Percentiles rank a stretch among this genome's conserved stretches.
These are phyloP conservation scores for Prunella fulvescens DNA, from an alignment of 2,113 vertebrate species.

Conservation along the genomic window DNA sequence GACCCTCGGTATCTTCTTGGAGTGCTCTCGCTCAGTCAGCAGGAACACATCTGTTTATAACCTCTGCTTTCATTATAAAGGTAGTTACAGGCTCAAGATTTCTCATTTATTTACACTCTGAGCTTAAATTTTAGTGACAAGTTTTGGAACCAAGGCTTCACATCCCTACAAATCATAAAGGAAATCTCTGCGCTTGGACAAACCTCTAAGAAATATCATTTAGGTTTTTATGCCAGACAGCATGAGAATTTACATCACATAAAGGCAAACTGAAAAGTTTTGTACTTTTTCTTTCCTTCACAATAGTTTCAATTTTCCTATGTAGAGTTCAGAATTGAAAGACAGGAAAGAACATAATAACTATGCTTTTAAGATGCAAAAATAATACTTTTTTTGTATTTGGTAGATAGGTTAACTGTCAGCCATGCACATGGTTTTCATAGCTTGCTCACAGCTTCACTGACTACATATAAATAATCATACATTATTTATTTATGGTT, in stretches of 20 bases:
- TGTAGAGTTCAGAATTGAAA: background rate
- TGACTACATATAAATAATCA: background rate
- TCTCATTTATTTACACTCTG: background rate
- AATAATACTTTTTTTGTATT: background rate
- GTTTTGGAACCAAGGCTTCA: background rate
- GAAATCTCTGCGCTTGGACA: background rate
- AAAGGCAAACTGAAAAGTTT: background rate
- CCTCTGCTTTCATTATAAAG: background rate
- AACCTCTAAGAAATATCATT: background rate
- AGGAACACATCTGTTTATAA: background rate
- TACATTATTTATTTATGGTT: background rate
- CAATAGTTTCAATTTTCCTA: background rate
- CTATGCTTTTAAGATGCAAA: background rate
- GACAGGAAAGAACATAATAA: background rate
- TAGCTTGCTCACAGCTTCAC: background rate
- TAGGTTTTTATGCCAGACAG: background rate
- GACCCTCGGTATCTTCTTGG: background rate
- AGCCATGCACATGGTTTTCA: background rate
- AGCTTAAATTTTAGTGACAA: constrained; percentile 21
- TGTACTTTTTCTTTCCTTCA: background rate
- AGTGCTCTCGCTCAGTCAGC: background rate
- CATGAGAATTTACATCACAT: background rate
- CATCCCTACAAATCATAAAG: background rate
- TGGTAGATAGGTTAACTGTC: background rate
- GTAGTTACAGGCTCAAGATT: background rate